Evolutionary conservation across 2,113 vertebrate genomes (phyloP).

Genomic region (Prunella fulvescens): DNA sequence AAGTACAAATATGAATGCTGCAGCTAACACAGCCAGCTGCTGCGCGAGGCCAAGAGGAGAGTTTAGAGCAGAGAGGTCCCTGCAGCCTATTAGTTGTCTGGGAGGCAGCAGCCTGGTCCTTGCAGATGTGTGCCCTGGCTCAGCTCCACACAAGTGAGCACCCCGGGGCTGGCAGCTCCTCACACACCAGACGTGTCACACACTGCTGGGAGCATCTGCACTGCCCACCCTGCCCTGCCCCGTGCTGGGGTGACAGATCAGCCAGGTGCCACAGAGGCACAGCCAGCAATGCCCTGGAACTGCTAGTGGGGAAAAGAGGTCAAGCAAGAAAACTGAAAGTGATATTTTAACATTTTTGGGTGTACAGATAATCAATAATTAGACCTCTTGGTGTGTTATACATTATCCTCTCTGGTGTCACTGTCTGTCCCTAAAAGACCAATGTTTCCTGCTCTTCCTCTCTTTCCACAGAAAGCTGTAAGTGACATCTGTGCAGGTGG

Average conservation of each 20-base stretch:
- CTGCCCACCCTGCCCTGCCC: not conserved
- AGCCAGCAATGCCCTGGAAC: not conserved
- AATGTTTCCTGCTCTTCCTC: not conserved
- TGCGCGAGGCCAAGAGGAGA: not conserved
- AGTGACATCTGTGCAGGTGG: not conserved
- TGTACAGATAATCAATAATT: not conserved
- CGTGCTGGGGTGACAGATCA: not conserved
- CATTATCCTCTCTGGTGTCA: not conserved
- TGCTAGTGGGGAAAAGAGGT: not conserved
- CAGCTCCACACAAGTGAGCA: not conserved
- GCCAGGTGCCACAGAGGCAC: not conserved
- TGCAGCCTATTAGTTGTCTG: not conserved
- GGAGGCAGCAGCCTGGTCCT: not conserved
- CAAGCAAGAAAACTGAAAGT: not conserved
- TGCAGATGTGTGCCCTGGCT: slow-evolving; percentile 18
- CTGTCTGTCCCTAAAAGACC: not conserved
- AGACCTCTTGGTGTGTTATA: not conserved
- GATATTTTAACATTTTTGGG: not conserved
- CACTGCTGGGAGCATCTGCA: not conserved
- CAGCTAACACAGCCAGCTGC: slow-evolving; percentile 2
- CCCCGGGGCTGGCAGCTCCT: not conserved
- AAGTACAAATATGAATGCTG: not conserved
- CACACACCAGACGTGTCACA: not conserved
- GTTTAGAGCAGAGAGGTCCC: not conserved
- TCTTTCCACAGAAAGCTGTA: not conserved